phyloP scores from a whole-genome alignment of 2,888 invertebrate species.

The Nysson spinosus region DNA sequence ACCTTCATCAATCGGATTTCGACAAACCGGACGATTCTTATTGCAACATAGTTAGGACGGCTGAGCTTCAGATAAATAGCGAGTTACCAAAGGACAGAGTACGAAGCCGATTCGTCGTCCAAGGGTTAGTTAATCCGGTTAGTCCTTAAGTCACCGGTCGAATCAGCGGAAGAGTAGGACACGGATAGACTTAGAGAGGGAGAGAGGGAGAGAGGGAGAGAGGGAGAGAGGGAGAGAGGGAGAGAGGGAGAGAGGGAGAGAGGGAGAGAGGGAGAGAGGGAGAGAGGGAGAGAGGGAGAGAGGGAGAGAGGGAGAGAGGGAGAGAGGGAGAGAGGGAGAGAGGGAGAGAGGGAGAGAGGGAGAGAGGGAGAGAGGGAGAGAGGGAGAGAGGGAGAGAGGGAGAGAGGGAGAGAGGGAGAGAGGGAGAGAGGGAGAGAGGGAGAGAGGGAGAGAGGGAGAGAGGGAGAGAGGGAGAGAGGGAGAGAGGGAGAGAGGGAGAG shows the following conservation, averaged over 20 bases:
- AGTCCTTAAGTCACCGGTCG: constrained; percentile 62
- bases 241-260: constrained; percentile 19
- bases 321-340: no score
- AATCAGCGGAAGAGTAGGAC: constrained; percentile 48
- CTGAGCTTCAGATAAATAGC: constrained; percentile 43
- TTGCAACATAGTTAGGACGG: constrained; percentile 33
- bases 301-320: no score
- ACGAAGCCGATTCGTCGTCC: constrained; percentile 43
- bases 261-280: no score
- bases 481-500: constrained; percentile 7
- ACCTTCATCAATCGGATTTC: constrained; percentile 10
- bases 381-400: no score
- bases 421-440: constrained; percentile 31
- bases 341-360: no score
- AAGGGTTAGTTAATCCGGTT: constrained; percentile 64
- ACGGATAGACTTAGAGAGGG: constrained; percentile 43
- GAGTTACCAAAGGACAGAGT: constrained; percentile 35
- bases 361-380: no score
- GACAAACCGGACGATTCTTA: constrained; percentile 38
- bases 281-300: no score
- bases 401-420: no score
- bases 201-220: constrained; percentile 24
- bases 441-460: constrained; percentile 44
- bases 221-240: no score
- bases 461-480: no score